Percentiles rank a stretch among this genome's conserved stretches.
These are phyloP conservation scores for Rhabdornis inornatus DNA, from an alignment of 2,113 vertebrate species.

Conservation along the genomic window DNA sequence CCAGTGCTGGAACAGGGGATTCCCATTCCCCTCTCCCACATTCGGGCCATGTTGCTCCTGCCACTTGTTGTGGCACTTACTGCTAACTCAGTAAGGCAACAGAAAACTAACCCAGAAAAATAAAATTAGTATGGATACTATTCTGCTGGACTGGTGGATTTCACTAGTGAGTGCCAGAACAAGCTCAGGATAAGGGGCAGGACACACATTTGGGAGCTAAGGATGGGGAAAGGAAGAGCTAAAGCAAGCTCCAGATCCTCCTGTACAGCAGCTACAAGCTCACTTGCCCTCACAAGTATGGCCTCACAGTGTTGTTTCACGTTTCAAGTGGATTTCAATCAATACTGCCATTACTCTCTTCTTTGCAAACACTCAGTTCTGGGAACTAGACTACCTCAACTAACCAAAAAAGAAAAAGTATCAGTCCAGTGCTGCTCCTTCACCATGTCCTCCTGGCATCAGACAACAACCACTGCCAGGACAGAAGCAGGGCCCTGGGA, in stretches of 20 bases:
- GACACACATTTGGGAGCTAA: neutral
- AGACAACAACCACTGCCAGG: neutral
- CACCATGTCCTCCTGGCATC: neutral
- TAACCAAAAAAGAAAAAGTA: neutral
- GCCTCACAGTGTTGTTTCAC: neutral
- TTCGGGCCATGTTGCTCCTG: neutral
- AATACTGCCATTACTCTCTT: neutral
- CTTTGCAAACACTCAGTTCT: neutral
- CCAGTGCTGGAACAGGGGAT: neutral
- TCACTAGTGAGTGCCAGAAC: neutral
- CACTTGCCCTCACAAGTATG: neutral
- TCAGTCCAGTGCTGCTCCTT: neutral
- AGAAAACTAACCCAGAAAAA: neutral
- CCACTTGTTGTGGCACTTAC: neutral
- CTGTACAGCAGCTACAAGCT: neutral
- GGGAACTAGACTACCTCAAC: neutral
- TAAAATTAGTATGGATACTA: neutral
- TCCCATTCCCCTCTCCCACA: neutral
- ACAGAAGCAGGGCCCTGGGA: rapidly evolving
- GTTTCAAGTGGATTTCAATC: neutral
- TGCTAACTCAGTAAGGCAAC: neutral
- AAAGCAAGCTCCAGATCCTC: neutral
- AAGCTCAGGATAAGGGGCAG: neutral
- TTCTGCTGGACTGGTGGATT: neutral
- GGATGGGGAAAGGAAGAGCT: neutral